Evolutionary conservation across 2,888 invertebrate species (phyloP).

Genomic region (Pachymerium ferrugineum): DNA sequence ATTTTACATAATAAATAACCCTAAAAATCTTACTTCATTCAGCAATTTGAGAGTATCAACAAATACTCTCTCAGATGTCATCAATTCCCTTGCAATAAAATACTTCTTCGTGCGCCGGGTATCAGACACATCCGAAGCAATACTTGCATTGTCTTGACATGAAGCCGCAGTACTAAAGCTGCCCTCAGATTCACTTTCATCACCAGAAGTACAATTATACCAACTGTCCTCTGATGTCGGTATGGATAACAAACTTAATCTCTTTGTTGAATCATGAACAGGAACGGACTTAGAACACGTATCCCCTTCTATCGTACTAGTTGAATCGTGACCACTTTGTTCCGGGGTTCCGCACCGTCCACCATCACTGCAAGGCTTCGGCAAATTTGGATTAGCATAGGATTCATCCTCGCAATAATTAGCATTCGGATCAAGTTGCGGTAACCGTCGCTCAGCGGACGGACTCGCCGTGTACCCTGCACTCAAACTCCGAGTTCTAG

Average conservation of each 20-base stretch:
- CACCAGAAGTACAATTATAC: constrained; percentile 32
- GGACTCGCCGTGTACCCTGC: background rate
- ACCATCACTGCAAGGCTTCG: background rate
- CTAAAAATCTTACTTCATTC: constrained; percentile 46
- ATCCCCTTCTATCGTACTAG: background rate
- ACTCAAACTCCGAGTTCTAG: background rate
- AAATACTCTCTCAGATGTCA: constrained; percentile 55
- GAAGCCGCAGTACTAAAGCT: background rate
- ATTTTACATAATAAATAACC: background rate
- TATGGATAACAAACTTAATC: constrained; percentile 17
- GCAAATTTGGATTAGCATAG: background rate
- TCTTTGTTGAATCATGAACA: background rate
- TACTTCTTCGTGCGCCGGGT: constrained; percentile 47
- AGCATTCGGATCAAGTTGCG: constrained; percentile 16
- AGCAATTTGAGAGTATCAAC: constrained; percentile 54
- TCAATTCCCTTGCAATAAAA: constrained; percentile 54
- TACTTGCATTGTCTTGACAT: background rate
- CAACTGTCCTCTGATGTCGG: constrained; percentile 32
- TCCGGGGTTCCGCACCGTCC: background rate
- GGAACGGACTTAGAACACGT: no score
- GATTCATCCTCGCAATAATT: constrained; percentile 28
- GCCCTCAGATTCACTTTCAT: constrained; percentile 29
- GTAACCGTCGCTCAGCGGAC: background rate
- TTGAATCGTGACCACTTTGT: background rate
- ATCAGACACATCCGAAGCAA: background rate